Conservation (phyloP, 2,797 vertebrate species). For the Microcaecilia unicolor region DNA sequence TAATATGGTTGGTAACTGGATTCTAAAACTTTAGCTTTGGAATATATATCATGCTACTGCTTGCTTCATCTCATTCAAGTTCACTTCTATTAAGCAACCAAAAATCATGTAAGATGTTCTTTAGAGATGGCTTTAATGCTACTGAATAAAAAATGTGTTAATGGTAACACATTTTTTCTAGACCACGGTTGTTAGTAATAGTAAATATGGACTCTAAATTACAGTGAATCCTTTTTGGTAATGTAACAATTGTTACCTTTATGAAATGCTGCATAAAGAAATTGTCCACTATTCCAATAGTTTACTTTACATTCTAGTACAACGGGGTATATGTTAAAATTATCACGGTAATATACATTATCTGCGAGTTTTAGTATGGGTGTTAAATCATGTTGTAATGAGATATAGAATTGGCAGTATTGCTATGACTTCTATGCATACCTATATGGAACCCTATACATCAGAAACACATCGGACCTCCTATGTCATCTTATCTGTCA, state of each 20-base stretch:
- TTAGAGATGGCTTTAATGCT: conserved; percentile 31
- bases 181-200: conserved; percentile 13
- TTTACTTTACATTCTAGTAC: background rate
- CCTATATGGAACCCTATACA: no score
- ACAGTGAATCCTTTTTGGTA: background rate
- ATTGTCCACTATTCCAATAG: background rate
- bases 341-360: no score
- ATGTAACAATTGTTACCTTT: background rate
- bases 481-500: no score
- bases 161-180: conserved; percentile 24
- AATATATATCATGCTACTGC: conserved; percentile 30
- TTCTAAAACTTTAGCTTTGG: conserved; percentile 32
- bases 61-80: conserved; percentile 38
- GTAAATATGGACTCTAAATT: background rate
- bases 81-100: conserved; percentile 30
- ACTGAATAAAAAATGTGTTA: conserved; percentile 28
- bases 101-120: conserved; percentile 17
- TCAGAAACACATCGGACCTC: no score
- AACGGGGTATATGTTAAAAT: background rate
- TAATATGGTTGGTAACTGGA: conserved; percentile 35
- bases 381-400: no score
- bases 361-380: no score
- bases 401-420: no score
- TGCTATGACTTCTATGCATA: no score
- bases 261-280: background rate